Evolutionary conservation across 1,140 invertebrate genomes (phyloP), one percentile per base, ranked within the genome.

Genomic region (Ceratosolen fusciceps): DNA sequence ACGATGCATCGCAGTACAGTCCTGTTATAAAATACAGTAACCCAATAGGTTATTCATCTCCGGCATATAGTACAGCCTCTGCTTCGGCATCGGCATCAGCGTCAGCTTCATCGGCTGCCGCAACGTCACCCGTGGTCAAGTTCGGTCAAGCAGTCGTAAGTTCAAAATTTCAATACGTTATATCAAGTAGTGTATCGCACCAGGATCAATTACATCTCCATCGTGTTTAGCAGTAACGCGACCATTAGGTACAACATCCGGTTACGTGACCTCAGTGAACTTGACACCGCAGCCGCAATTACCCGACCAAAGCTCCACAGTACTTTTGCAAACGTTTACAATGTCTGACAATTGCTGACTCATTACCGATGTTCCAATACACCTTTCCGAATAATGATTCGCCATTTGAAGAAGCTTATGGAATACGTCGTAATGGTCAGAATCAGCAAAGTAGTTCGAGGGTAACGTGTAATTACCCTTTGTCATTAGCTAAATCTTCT

Each of bases 151-250:
- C 80, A 62, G 56, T 77, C 70, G 74, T 73, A 70, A 80, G 72
- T 74, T 80, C 60, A 43, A 80, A 74, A 70, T 80, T 79, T 67
- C 34, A 71, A 79, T 74, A 24, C 60, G 21, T 60, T 74, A 39
- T 79, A 73, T 26, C 71, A 67, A 79, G 71, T 79, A 74, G n/a
- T n/a, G n/a, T 74, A 79, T 49, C 29, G 43, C 74, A 34, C 71
- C 58, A 56, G 54, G 60, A 71, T 29, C 77, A 74, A 80, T 62
- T 80, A 62, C 72, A 80, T 80, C 62, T 70, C 74, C 72, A n/a
- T 80, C 78, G 58, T 80, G 58, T 80, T 74, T 60, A 75, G 39
- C 65, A 74, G 62, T 74, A 74, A 80, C 62, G n/a, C 37, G 60
- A 26, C 4, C 62, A 14, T 29, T 24, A 10, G 60, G 16, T 65